These are phyloP conservation scores for Cataglyphis altisquamis DNA, from an alignment of 2,888 invertebrate genomes.

Conservation along the genomic window DNA sequence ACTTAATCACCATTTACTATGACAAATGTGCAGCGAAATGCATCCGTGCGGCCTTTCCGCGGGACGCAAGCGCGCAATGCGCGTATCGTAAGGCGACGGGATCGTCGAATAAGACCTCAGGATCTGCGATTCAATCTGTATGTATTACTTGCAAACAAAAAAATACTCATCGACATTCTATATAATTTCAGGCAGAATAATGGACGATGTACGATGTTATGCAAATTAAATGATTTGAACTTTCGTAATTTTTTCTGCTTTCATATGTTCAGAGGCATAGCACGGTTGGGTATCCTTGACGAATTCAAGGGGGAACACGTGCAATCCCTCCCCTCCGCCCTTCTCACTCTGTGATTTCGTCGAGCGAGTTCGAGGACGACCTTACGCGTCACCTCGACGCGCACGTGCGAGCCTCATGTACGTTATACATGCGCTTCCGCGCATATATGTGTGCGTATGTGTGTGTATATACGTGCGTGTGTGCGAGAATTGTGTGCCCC, in stretches of 20 bases:
- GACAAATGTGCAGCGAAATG: slow-evolving; percentile 53
- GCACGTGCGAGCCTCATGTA: slow-evolving; percentile 28
- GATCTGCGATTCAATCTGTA: neutral
- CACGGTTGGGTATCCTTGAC: slow-evolving; percentile 35
- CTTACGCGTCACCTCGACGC: slow-evolving; percentile 43
- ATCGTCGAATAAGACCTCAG: neutral
- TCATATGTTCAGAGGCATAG: neutral
- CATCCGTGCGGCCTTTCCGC: slow-evolving; percentile 49
- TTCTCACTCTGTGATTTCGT: slow-evolving; percentile 39
- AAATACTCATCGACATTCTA: neutral
- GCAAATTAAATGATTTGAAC: neutral
- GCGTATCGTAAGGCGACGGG: neutral
- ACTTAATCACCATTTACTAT: slow-evolving; percentile 58
- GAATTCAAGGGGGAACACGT: slow-evolving; percentile 43
- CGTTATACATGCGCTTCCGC: neutral
- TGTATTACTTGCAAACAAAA: neutral
- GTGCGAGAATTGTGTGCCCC: slow-evolving; percentile 19
- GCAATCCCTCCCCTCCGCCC: slow-evolving; percentile 11
- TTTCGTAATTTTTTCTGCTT: slow-evolving; percentile 9
- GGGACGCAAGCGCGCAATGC: slow-evolving; percentile 25
- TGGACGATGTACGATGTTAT: neutral
- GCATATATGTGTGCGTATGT: neutral
- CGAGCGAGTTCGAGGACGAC: slow-evolving; percentile 47
- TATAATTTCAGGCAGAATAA: neutral
- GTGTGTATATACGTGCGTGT: neutral